Evolutionary conservation across 2,797 vertebrate genomes (phyloP), one percentile per base, ranked within the genome.

Genomic region (Danio albolineatus): DNA sequence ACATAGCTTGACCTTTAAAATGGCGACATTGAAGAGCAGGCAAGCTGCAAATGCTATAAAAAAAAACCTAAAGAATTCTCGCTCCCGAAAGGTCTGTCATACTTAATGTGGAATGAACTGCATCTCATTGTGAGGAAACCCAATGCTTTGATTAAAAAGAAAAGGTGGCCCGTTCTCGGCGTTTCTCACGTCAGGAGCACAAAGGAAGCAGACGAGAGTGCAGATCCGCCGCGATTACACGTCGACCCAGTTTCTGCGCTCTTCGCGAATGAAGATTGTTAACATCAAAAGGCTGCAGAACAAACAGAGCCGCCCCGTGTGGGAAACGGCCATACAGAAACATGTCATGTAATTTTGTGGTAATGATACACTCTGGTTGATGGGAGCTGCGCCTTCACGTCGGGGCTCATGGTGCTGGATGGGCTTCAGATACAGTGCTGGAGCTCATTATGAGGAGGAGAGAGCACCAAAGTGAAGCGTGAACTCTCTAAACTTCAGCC

Each of bases 261-360:
- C 48, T 49, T 48, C 28, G 66, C 57, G 54, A 82, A 62, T 36
- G 62, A 59, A 51, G 56, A 76, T 12, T 67, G 41, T 60, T 69
- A 56, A 41, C 69, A 80, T 80, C 80, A 85, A 80, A 85, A 78
- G 51, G 65, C 59, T 74, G 56, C 56, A 59, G 62, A 71, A 51
- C 17, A 57, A 62, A 65, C n/a, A 75, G 44, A 79, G 44, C 64
- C 13, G 51, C 14, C 43, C 4, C 28, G 6, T 3, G 36, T 12
- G 38, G 17, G 69, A 64, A 66, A 51, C 17, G 21, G 69, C 53
- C 17, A n/a, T 56, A 54, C 21, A 54, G 56, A 48, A 73, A 43
- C 13, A 85, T 53, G 28, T n/a, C 69, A 67, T 19, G 28, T 16
- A 83, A 60, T 86, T 80, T 70, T 70, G 70, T 66, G 53, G 65